Percentiles rank a stretch among this genome's conserved stretches.
Conservation (phyloP, 2,113 vertebrate genomes). For the Gavia stellata region DNA sequence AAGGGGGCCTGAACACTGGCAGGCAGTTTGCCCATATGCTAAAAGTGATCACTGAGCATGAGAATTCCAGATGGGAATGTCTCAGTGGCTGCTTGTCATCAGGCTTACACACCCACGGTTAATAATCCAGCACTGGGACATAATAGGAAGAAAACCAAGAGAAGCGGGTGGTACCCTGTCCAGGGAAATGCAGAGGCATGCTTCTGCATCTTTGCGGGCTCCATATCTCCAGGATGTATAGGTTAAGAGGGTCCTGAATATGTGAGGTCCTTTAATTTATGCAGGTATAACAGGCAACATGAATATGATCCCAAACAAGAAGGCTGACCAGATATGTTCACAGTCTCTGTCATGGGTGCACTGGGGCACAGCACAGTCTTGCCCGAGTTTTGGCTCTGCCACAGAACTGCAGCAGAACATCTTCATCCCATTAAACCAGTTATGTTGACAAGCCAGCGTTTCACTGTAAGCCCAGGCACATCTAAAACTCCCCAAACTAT, state of each 20-base stretch:
- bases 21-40: neutral
- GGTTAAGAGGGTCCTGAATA: neutral
- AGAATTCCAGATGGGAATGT: neutral
- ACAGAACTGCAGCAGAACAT: neutral
- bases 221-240: neutral
- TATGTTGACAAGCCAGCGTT: neutral
- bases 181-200: neutral
- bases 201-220: neutral
- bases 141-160: neutral
- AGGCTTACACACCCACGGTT: fast-evolving
- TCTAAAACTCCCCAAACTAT: neutral
- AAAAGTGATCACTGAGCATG: neutral
- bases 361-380: neutral
- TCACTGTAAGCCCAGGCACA: neutral
- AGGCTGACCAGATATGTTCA: neutral
- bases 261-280: neutral
- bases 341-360: fast-evolving
- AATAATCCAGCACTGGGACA: neutral
- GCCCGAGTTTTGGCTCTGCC: neutral
- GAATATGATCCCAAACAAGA: neutral
- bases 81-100: neutral
- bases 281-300: neutral
- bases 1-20: neutral
- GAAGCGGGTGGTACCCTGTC: neutral
- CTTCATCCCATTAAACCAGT: neutral